Evolutionary conservation across 2,888 invertebrate genomes (phyloP), one percentile per base, ranked within the genome.

Genomic region (Branchellion lobata): DNA sequence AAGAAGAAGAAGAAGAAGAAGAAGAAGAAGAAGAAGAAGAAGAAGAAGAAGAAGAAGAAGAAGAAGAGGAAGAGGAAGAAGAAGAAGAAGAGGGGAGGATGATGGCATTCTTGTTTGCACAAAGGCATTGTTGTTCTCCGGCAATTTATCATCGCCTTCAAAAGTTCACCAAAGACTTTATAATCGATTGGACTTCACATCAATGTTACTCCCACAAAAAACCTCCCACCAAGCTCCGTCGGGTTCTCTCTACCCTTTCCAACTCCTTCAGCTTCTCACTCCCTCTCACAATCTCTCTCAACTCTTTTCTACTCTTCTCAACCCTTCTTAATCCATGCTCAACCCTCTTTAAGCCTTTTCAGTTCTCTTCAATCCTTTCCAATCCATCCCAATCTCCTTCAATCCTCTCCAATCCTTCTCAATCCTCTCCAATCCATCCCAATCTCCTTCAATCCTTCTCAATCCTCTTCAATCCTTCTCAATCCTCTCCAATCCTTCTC

Each of bases 11-110:
- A 0, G 71, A 29, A 14, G 18, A 36, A 29, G 29, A 71, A 34
- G 34, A 34, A 72, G 36, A 34, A 34, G 31, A 14, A 18, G 33
- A 71, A 3, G 69, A 69, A 33, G 69, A 69, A 8, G 69, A 69
- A 21, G 29, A 69, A 21, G 69, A 69, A 27, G 0, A 71, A n/a
- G 8, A 71, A 36, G 71, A 71, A 14, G 0, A 71, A n/a, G 71
- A 71, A n/a, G 33, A 71, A 14, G 71, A 71, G 71, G 1, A 71
- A n/a, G 33, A 27, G 8, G 29, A 69, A 21, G 0, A 27, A 21
- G 29, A 69, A 33, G 18, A 21, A 18, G 29, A 21, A 14, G 18
- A 18, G 53, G 21, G 18, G 53, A 53, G 21, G 18, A 21, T 14
- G 53, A 53, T 14, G 21, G 21, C 21, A 14, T n/a, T 53, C 21